These are phyloP conservation scores for Perizoma affinitatum DNA, from an alignment of 2,888 invertebrate genomes.

Conservation along the genomic window DNA sequence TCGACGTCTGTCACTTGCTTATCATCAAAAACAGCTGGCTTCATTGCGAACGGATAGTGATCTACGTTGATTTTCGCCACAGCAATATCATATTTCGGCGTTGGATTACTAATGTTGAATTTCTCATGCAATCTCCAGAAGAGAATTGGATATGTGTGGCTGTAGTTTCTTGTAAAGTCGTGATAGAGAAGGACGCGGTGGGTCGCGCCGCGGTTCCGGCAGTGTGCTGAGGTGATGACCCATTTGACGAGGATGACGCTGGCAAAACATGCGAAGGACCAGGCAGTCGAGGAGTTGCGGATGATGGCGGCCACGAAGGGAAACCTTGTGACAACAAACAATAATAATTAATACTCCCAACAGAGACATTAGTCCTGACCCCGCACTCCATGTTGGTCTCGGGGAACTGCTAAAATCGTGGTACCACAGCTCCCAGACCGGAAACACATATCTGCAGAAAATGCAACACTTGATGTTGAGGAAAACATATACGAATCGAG, in stretches of 20 bases:
- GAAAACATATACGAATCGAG: too few relatives aligned
- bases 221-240: conserved; percentile 71
- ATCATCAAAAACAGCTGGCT: conserved; percentile 57
- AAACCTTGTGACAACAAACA: conserved; percentile 41
- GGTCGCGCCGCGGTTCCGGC: conserved; percentile 53
- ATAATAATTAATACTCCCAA: too few relatives aligned
- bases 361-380: too few relatives aligned
- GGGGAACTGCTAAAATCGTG: too few relatives aligned
- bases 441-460: too few relatives aligned
- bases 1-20: conserved; percentile 37
- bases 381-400: too few relatives aligned
- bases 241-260: conserved; percentile 66
- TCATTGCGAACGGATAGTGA: conserved; percentile 45
- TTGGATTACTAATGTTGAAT: conserved; percentile 50
- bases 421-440: too few relatives aligned
- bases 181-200: conserved; percentile 64
- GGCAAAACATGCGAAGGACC: conserved; percentile 70
- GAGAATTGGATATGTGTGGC: conserved; percentile 61
- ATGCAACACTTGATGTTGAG: too few relatives aligned
- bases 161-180: conserved; percentile 60
- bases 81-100: conserved; percentile 62
- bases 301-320: conserved; percentile 70
- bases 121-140: conserved; percentile 70
- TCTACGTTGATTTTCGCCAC: conserved; percentile 65
- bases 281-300: conserved; percentile 53